Evolutionary conservation across 2,113 vertebrate species (phyloP).

Genomic region (Platysteira castanea): DNA sequence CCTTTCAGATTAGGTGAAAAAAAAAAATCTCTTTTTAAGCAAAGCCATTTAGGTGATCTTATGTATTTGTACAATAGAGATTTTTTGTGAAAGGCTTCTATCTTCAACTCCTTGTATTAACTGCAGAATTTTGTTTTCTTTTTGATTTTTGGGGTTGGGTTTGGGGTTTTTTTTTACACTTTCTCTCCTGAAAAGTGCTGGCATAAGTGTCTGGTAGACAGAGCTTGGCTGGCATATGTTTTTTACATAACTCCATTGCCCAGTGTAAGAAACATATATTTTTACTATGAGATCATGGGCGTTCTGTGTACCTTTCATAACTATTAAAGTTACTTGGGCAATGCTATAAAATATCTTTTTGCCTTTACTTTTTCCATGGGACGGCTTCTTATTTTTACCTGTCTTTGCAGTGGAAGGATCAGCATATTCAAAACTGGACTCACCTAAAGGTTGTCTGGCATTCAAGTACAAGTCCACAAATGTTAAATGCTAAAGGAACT

Average conservation of each 20-base stretch:
- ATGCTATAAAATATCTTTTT: not conserved
- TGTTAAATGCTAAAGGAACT: not conserved
- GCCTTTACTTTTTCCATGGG: not conserved
- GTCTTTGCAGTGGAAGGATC: not conserved
- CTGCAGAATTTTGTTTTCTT: not conserved
- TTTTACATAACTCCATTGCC: not conserved
- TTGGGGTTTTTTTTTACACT: not conserved
- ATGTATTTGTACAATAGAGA: not conserved
- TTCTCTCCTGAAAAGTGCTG: not conserved
- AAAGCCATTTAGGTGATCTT: not conserved
- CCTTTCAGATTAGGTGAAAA: not conserved
- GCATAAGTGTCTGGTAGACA: not conserved
- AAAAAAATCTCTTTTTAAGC: not conserved
- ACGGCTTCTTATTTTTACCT: not conserved
- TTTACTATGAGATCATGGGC: not conserved
- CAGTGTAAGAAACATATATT: constrained; percentile 1
- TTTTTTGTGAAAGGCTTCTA: not conserved
- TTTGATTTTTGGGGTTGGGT: not conserved
- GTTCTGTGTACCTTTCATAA: not conserved
- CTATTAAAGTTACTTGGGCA: not conserved
- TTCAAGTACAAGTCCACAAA: not conserved
- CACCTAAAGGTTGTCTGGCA: not conserved
- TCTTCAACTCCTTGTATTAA: not conserved
- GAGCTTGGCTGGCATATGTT: not conserved
- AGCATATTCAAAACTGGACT: not conserved